Base-by-base conservation (phyloP, 1,140 invertebrate species). In the Sipha flava region DNA sequence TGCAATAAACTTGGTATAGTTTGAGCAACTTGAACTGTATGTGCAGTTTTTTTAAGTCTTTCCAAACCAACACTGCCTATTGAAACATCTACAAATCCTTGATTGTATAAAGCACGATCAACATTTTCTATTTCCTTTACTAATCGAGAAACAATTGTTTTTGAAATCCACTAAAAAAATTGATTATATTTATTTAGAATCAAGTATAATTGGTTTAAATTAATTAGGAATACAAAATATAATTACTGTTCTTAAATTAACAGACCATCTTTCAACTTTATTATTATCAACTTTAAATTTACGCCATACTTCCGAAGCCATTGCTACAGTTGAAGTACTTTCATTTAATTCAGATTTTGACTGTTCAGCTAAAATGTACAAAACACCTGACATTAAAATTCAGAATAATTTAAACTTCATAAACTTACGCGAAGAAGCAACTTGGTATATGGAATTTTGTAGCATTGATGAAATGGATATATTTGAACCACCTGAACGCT, bases 101-200 rank as follows among this genome's bases (percentile, higher is more conserved):
- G 90, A 80, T 88, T 89, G 40, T 89, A 85, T 54, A 95, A 86
- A 18, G 88, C 86, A 31, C 88, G 86, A 84, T 93, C 91, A 21
- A 93, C 89, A 75, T 85, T 85, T 62, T 90, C 88, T 81, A 95
- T 93, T 86, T 94, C 92, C 54, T 85, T 85, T 1, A 90, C 88
- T 23, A 95, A 83, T 57, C 90, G 87, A 82, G 90, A 87, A 18
- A 95, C 84, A 80, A 95, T 91, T 5, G 93, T 94, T 82, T 90
- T 88, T 47, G 91, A 91, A 52, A 94, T 88, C 93, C 93, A 95
- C 92, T 93, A 83, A 49, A 86, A 87, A 62, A 29, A 47, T 29
- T 9, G 7, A 70, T 18, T 47, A 29, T 47, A 59, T 45, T 40
- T 10, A 47, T 70, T 12, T 47, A 45, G 45, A 26, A 2, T 21